Conservation (phyloP, 2,888 invertebrate genomes). For the Camponotus fellah region DNA sequence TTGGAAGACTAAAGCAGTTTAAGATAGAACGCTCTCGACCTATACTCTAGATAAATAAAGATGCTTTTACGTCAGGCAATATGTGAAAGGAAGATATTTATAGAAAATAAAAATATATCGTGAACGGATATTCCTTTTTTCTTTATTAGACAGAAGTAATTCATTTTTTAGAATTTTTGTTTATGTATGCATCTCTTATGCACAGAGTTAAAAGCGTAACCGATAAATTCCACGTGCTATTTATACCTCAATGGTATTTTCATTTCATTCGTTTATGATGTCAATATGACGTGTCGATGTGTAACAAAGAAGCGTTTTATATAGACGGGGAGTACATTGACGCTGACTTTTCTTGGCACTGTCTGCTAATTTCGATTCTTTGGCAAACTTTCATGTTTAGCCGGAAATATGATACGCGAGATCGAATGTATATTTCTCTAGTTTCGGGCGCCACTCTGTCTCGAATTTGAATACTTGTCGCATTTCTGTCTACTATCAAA, state of each 20-base stretch:
- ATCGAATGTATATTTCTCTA: not conserved
- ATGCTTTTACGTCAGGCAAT: not conserved
- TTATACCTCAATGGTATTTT: conserved; percentile 37
- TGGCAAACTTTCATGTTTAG: conserved; percentile 5
- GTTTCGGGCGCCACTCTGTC: conserved; percentile 12
- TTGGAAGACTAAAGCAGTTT: conserved; percentile 57
- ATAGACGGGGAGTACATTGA: conserved; percentile 15
- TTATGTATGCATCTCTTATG: not conserved
- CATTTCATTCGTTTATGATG: not conserved
- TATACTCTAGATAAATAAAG: not conserved
- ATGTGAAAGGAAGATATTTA: conserved; percentile 9
- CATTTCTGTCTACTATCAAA: conserved; percentile 21
- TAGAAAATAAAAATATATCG: conserved; percentile 4
- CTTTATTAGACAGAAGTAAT: not conserved
- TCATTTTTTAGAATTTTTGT: not conserved
- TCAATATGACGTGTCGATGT: not conserved
- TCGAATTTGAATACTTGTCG: conserved; percentile 24
- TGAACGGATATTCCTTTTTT: not conserved
- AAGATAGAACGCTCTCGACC: conserved; percentile 33
- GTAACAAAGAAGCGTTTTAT: conserved; percentile 27
- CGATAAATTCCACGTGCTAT: conserved; percentile 13
- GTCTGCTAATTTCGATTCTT: not conserved
- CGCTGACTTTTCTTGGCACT: not conserved
- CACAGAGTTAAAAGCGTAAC: not conserved
- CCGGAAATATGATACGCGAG: not conserved